Evolutionary conservation across 2,797 vertebrate species (phyloP), one percentile per base, ranked within the genome.

Genomic region (Arctocebus calabarensis): DNA sequence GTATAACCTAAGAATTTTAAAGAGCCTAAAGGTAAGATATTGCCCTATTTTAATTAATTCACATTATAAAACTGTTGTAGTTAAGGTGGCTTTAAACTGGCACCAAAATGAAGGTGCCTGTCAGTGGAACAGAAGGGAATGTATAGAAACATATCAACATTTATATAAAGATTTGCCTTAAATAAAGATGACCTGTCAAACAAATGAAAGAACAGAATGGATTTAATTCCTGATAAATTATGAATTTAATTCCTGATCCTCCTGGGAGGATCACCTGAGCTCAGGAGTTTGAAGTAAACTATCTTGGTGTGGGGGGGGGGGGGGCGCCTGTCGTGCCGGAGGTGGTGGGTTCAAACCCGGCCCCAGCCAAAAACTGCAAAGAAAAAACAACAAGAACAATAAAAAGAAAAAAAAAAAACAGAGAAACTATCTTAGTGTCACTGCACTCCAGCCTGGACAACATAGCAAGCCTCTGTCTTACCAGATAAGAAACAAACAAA

Each of bases 81-180:
- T 55, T 79, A 92, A 92, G 84, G 77, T 12, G 3, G 55, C 78
- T 94, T 93, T 96, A 88, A 88, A 82, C 57, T 71, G 74, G 32
- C 85, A 82, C 11, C 34, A 40, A 94, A 88, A 84, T 52, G 79
- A 94, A 79, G 17, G 22, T 52, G 27, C 29, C 66, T 88, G 8
- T 81, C 29, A 40, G 73, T 71, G 71, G 10, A 71, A 82, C 32
- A 87, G 93, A 86, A 62, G 25, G 64, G 48, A 43, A 85, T 75
- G 68, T 61, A 32, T n/a, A 85, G 52, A 48, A 43, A 61, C 19
- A 57, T 62, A 70, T 16, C 23, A 73, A 74, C 78, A 11, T 84
- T 91, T 73, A 61, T 23, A 3, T 40, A 78, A 70, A n/a, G 55
- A 85, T 90, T 74, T 89, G 68, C 68, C 74, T 86, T 83, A 86